Conservation (phyloP, 53 echinoderm and acorn worm species). For the Holothuria leucospilota region DNA sequence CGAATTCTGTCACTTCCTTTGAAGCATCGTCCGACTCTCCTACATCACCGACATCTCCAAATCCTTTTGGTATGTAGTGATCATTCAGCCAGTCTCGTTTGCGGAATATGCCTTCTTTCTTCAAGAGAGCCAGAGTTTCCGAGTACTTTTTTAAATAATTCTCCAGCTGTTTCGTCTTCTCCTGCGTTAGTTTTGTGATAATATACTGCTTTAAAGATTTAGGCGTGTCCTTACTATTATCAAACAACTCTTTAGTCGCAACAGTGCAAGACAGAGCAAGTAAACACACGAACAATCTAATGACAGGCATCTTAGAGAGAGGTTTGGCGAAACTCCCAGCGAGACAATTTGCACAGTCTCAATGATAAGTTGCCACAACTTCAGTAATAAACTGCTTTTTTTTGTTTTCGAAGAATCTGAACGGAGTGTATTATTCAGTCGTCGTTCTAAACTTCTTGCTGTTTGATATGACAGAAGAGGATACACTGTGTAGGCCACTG, state of each 20-base stretch:
- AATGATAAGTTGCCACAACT: no score
- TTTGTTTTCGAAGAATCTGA: no score
- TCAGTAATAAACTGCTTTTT: no score
- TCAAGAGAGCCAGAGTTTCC: background rate
- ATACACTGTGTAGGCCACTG: no score
- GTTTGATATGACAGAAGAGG: no score
- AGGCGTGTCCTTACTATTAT: background rate
- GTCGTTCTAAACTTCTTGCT: no score
- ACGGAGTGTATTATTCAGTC: no score
- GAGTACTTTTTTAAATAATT: background rate
- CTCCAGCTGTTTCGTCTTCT: background rate
- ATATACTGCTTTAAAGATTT: background rate
- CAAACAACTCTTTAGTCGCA: background rate
- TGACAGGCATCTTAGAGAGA: background rate
- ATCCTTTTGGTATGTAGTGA: background rate
- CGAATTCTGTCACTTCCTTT: background rate
- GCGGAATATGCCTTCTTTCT: background rate
- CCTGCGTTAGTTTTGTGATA: background rate
- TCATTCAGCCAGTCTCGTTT: slow-evolving; percentile 12
- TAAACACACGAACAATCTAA: background rate
- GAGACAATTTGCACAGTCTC: no score
- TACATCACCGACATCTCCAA: background rate
- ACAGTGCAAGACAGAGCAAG: background rate
- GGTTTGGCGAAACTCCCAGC: background rate
- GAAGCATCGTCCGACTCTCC: background rate